Conservation (phyloP, 1,140 invertebrate genomes). For the Drosophila busckii region DNA sequence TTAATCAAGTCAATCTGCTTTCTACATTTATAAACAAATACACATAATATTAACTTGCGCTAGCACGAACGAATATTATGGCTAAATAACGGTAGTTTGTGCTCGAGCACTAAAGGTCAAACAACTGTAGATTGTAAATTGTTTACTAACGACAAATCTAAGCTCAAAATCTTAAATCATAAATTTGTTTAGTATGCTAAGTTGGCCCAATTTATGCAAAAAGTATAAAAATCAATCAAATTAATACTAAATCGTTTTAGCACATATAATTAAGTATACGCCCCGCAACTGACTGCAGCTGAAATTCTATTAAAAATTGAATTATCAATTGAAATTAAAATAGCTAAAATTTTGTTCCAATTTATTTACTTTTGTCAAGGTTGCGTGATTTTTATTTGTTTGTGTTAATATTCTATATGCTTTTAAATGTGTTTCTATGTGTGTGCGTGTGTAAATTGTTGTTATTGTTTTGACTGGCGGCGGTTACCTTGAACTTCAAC, state of each 20-base stretch:
- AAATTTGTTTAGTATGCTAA: too few relatives aligned
- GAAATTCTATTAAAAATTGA: constrained; percentile 54
- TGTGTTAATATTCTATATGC: constrained; percentile 47
- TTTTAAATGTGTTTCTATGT: constrained; percentile 28
- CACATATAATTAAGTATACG: too few relatives aligned
- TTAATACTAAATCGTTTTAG: too few relatives aligned
- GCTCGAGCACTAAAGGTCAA: constrained; percentile 48
- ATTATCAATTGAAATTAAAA: constrained; percentile 64
- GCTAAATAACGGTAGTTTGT: constrained; percentile 29
- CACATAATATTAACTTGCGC: not conserved
- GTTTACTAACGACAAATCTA: too few relatives aligned
- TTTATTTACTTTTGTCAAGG: constrained; percentile 44
- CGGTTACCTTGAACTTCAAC: constrained; percentile 70
- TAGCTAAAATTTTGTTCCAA: constrained; percentile 18
- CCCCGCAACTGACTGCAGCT: constrained; percentile 23
- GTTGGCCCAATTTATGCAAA: too few relatives aligned
- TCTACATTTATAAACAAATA: not conserved
- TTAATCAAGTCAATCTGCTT: constrained; percentile 18
- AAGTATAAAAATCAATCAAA: too few relatives aligned
- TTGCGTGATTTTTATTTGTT: constrained; percentile 25
- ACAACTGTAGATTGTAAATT: too few relatives aligned
- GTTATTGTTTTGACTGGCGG: constrained; percentile 25
- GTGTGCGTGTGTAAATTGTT: constrained; percentile 9
- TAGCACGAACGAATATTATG: not conserved
- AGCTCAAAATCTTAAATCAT: too few relatives aligned